These are phyloP conservation scores for Hypotaenidia okinawae DNA, from an alignment of 2,797 vertebrate genomes.

Conservation along the genomic window DNA sequence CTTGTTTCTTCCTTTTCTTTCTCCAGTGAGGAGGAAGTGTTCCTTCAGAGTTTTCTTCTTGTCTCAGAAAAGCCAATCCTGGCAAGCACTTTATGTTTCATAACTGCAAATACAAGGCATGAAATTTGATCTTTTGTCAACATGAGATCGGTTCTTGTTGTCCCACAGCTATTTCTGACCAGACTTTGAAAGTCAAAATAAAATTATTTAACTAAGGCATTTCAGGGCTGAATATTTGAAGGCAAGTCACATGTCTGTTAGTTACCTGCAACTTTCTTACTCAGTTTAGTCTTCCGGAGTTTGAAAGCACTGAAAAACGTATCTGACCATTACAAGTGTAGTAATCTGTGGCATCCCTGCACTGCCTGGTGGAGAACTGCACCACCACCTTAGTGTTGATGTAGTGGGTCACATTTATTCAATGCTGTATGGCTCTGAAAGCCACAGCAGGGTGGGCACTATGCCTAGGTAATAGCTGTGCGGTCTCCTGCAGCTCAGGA, in stretches of 20 bases:
- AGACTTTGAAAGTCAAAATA: not conserved
- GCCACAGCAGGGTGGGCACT: not conserved
- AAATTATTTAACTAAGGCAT: not conserved
- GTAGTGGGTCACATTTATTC: not conserved
- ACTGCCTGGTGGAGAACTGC: not conserved
- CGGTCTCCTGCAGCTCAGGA: not conserved
- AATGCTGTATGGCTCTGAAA: not conserved
- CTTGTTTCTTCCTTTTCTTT: not conserved
- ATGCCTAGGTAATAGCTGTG: not conserved
- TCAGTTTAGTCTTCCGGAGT: not conserved
- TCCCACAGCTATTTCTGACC: not conserved
- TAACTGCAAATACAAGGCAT: conserved; percentile 13
- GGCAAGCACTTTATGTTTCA: not conserved
- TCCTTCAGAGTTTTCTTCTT: not conserved
- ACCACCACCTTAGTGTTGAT: not conserved
- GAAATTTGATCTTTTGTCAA: not conserved
- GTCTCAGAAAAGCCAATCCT: conserved; percentile 1
- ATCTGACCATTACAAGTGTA: not conserved
- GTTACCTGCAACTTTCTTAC: not conserved
- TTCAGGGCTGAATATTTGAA: not conserved
- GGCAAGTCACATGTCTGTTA: not conserved
- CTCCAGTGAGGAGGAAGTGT: not conserved
- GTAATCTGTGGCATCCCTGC: not conserved
- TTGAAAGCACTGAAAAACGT: not conserved
- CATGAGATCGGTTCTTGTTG: not conserved